These are phyloP conservation scores for Orthosia gothica DNA, from an alignment of 2,888 invertebrate genomes.

Conservation along the genomic window DNA sequence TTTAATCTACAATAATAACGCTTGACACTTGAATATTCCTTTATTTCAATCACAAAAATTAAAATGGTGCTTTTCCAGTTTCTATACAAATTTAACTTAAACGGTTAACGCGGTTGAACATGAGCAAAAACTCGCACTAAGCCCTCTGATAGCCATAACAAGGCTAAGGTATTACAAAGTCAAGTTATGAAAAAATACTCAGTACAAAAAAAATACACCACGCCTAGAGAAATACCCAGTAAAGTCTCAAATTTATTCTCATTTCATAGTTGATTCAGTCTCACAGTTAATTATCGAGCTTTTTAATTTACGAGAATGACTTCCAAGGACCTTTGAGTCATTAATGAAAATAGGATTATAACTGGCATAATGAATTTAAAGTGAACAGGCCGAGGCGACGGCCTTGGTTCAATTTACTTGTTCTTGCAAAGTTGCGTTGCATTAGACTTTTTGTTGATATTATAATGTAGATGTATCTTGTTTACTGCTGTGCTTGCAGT, in stretches of 20 bases:
- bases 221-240: too few relatives aligned
- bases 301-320: conserved; percentile 55
- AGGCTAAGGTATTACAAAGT: background rate
- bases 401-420: conserved; percentile 22
- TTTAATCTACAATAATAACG: too few relatives aligned
- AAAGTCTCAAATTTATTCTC: conserved; percentile 11
- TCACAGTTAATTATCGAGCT: conserved; percentile 47
- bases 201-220: conserved; percentile 1
- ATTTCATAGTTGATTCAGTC: conserved; percentile 35
- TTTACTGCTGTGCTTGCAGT: background rate
- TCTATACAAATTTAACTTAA: too few relatives aligned
- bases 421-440: background rate
- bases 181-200: conserved; percentile 5
- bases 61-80: too few relatives aligned
- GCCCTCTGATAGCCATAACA: too few relatives aligned
- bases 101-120: too few relatives aligned
- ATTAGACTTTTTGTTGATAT: background rate
- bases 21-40: too few relatives aligned
- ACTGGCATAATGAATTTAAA: conserved; percentile 56
- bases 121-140: too few relatives aligned
- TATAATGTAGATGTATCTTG: background rate
- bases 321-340: conserved; percentile 54
- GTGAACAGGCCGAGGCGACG: background rate
- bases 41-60: too few relatives aligned
- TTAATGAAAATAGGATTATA: conserved; percentile 60